Evolutionary conservation across 2,888 invertebrate species (phyloP), one percentile per base, ranked within the genome.

Genomic region (Hedychridium roseum): DNA sequence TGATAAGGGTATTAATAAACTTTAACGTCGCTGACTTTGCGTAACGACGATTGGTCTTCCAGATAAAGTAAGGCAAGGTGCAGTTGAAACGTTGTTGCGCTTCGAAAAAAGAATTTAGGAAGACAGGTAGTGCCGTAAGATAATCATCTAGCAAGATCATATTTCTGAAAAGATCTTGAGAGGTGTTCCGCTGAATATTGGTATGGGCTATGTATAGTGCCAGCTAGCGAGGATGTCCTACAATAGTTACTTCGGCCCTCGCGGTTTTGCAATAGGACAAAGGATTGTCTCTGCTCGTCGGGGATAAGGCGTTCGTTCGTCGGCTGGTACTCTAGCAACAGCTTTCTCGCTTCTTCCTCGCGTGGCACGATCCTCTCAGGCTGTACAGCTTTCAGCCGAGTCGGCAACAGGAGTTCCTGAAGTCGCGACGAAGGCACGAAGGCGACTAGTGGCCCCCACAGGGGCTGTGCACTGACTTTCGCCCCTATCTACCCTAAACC

Each of bases 1-100:
- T 74, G 71, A 74, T 74, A 73, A 73, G 71, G 69, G 68, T 66
- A 74, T 74, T 73, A 73, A 73, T 74, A 74, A 73, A 73, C 64
- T 74, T 73, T 58, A 58, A 43, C 56, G 43, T 50, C 52, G 42
- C 30, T 43, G 50, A 36, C 45, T 31, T 34, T 28, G 35, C 15
- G 11, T 32, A 21, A 18, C 36, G 17, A n/a, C 36, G n/a, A n/a
- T n/a, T n/a, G n/a, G n/a, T n/a, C n/a, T n/a, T n/a, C n/a, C n/a
- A n/a, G n/a, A n/a, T n/a, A n/a, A n/a, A n/a, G n/a, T n/a, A n/a
- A n/a, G n/a, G n/a, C n/a, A n/a, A n/a, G n/a, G n/a, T n/a, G n/a
- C n/a, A n/a, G n/a, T n/a, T n/a, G n/a, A n/a, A n/a, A n/a, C n/a
- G n/a, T n/a, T n/a, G n/a, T n/a, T n/a, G n/a, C n/a, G n/a, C n/a